Evolutionary conservation across 2,888 invertebrate species (phyloP).

Genomic region (Pantelozetes paolii): DNA sequence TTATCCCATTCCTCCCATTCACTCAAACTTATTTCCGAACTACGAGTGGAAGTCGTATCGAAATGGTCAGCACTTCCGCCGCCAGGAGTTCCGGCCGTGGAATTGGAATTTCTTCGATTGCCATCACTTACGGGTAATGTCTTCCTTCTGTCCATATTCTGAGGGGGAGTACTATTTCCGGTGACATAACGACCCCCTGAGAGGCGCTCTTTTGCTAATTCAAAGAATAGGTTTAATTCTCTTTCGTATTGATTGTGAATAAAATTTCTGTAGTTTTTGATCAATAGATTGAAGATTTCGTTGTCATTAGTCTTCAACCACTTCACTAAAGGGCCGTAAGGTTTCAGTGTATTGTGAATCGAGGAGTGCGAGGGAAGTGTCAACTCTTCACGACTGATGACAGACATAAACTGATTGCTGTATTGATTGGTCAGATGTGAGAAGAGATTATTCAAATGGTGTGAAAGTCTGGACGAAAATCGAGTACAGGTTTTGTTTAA

Average conservation of each 20-base stretch:
- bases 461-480: constrained; percentile 75
- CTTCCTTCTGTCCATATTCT: constrained; percentile 52
- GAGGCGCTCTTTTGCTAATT: constrained; percentile 63
- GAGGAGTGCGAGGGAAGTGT: constrained; percentile 69
- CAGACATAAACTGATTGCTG: constrained; percentile 41
- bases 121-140: constrained; percentile 39
- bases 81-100: not conserved
- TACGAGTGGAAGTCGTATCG: constrained; percentile 40
- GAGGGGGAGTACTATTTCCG: constrained; percentile 49
- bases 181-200: constrained; percentile 53
- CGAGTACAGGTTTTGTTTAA: constrained; percentile 71
- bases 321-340: constrained; percentile 84
- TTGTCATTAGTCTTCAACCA: constrained; percentile 79
- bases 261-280: constrained; percentile 31
- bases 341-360: constrained; percentile 78
- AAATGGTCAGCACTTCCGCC: constrained; percentile 11
- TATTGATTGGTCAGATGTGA: constrained; percentile 69
- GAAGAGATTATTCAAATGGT: constrained; percentile 89
- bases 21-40: constrained; percentile 43
- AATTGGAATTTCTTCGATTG: constrained; percentile 39
- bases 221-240: constrained; percentile 73
- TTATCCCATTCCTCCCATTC: constrained; percentile 51
- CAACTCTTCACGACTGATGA: constrained; percentile 53
- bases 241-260: constrained; percentile 84
- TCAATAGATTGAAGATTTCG: constrained; percentile 43